These are phyloP conservation scores for Herpailurus yagouaroundi DNA, from an alignment of 2,113 vertebrate species.

Conservation along the genomic window DNA sequence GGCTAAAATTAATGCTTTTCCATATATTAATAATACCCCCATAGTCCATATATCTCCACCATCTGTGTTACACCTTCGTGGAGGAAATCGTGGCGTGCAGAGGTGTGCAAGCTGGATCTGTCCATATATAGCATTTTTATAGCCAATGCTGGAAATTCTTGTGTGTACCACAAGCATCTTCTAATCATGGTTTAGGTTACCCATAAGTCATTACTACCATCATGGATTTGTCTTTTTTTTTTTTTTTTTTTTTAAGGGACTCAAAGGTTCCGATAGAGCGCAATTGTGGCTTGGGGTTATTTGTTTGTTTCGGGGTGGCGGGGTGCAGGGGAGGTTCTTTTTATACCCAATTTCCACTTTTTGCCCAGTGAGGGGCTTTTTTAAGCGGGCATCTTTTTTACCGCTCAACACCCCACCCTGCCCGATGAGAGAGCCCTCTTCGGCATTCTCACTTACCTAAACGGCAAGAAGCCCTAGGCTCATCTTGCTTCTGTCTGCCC, in stretches of 20 bases:
- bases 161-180: background rate
- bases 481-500: slow-evolving; percentile 11
- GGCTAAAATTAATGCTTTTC: background rate
- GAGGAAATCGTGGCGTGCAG: background rate
- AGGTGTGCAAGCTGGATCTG: background rate
- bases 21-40: background rate
- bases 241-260: background rate
- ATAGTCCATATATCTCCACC: background rate
- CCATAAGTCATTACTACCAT: background rate
- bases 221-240: background rate
- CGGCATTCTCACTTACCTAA: background rate
- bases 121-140: slow-evolving; percentile 36
- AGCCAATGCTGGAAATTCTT: background rate
- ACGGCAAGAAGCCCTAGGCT: slow-evolving; percentile 33
- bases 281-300: background rate
- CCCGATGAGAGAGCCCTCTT: background rate
- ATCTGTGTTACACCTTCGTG: background rate
- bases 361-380: background rate
- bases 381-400: background rate
- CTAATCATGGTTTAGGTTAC: background rate
- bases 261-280: background rate
- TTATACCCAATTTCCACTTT: background rate
- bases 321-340: background rate
- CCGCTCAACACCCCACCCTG: background rate
- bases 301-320: background rate